Evolutionary conservation across 2,113 vertebrate genomes (phyloP).

Genomic region (Ciconia maguari): DNA sequence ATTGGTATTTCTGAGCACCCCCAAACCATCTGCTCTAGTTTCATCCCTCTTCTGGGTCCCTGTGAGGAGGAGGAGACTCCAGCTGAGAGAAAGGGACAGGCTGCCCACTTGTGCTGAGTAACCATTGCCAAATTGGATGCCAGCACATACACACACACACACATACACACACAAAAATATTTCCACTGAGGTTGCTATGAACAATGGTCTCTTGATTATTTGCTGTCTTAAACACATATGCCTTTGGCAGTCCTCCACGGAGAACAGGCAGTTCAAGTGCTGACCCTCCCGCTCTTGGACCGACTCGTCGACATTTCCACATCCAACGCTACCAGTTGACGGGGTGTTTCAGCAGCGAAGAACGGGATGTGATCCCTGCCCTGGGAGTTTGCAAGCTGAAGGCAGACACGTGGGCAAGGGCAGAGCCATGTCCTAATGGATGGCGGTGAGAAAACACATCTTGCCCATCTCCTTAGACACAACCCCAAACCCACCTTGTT

Average conservation of each 20-base stretch:
- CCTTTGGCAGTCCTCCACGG: not conserved
- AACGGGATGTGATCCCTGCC: not conserved
- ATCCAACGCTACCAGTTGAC: not conserved
- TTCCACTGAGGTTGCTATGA: constrained; percentile 52
- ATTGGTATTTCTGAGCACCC: constrained; percentile 15
- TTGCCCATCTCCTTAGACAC: not conserved
- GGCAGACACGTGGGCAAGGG: not conserved
- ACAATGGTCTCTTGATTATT: constrained; percentile 28
- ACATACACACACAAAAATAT: constrained; percentile 17
- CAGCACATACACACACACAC: constrained; percentile 19
- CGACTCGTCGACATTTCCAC: accelerated
- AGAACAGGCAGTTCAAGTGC: not conserved
- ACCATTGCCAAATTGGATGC: constrained; percentile 62
- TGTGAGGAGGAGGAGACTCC: constrained; percentile 58
- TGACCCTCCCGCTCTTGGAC: not conserved
- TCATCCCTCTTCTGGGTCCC: constrained; percentile 17
- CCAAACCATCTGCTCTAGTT: constrained; percentile 59
- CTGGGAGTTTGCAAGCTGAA: not conserved
- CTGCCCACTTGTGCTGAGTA: constrained; percentile 66
- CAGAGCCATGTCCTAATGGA: accelerated
- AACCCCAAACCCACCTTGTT: not conserved
- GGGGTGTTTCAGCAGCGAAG: not conserved
- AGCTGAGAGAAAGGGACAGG: constrained; percentile 61
- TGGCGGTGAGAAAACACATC: not conserved
- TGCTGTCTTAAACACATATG: not conserved